Evolutionary conservation across 2,797 vertebrate species (phyloP).

Genomic region (Argentina silus): DNA sequence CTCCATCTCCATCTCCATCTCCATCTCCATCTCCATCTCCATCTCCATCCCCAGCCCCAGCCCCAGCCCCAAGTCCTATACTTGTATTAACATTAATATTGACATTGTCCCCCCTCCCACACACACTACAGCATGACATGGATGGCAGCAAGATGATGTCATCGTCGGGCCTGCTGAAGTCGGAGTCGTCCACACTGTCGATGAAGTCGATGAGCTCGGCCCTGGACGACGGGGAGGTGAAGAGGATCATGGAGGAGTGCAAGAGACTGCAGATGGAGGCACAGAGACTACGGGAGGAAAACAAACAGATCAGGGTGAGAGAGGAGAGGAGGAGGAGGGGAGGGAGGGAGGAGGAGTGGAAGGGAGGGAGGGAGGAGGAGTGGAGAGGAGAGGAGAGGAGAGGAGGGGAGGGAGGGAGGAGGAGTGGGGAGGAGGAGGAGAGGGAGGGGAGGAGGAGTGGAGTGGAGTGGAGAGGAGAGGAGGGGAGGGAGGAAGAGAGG

Average conservation of each 20-base stretch:
- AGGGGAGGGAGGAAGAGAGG: not conserved
- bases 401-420: constrained; percentile 42
- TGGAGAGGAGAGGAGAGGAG: not conserved
- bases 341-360: not conserved
- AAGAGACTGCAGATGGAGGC: constrained; percentile 95
- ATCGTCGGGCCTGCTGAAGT: constrained; percentile 88
- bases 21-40: too few relatives aligned
- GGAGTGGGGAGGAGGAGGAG: not conserved
- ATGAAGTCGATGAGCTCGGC: constrained; percentile 88
- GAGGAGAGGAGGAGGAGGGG: not conserved
- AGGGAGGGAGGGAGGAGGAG: not conserved
- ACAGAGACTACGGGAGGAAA: constrained; percentile 97
- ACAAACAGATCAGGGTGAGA: constrained; percentile 94
- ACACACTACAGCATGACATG: constrained; percentile 87
- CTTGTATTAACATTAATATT: too few relatives aligned
- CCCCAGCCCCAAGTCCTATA: not conserved
- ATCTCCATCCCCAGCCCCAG: too few relatives aligned
- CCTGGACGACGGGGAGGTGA: constrained; percentile 92
- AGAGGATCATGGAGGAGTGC: constrained; percentile 97
- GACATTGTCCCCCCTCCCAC: constrained; percentile 17
- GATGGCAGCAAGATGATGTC: constrained; percentile 94
- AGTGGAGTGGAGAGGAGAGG: too few relatives aligned
- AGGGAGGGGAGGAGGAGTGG: not conserved
- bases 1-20: too few relatives aligned
- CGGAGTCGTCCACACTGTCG: constrained; percentile 87